Base-by-base conservation (phyloP, 2,888 invertebrate species). In the Drosophila tanythrix region DNA sequence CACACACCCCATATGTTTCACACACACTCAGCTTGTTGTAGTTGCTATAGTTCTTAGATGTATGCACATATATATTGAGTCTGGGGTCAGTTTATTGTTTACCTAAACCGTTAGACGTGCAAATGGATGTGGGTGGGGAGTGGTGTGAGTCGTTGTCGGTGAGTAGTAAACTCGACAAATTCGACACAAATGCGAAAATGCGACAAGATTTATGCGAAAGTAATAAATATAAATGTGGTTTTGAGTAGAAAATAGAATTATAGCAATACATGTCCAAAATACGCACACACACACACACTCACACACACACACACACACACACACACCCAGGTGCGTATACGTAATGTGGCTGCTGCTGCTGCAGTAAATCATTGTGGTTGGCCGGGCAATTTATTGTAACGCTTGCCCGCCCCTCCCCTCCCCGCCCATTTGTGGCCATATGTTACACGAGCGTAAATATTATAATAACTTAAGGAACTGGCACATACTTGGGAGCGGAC, bases 111-210 rank as follows among this genome's bases (percentile, higher is more conserved):
- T 81, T 68, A 71, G 69, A 85, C 74, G 88, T 84, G 88, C 76
- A 77, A 74, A 82, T 70, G 72, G 61, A 57, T 59, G 38, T 25
- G 25, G 6, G n/a, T 29, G 36, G 13, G 18, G 15, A 35, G 21
- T 0, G 40, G 13, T 31, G 36, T 29, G 53, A 4, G 46, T 35
- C 27, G 13, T 40, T 27, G 46, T 25, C 46, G 50, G 59, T 82
- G 79, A 65, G 66, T 82, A 62, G 74, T 73, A 79, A 86, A 77
- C 89, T 89, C 89, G 90, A 87, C 87, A 90, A 90, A 87, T 87
- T 90, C 87, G 87, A 87, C 87, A 87, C 90, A 90, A 87, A 87
- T 87, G 90, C 88, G 90, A 87, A 87, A 87, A 87, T 87, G 90
- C 90, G 88, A 90, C 88, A 90, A 87, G 87, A 87, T 87, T 87